These are phyloP conservation scores for Galerucella nymphaeae DNA, from an alignment of 2,888 invertebrate genomes.

Conservation along the genomic window DNA sequence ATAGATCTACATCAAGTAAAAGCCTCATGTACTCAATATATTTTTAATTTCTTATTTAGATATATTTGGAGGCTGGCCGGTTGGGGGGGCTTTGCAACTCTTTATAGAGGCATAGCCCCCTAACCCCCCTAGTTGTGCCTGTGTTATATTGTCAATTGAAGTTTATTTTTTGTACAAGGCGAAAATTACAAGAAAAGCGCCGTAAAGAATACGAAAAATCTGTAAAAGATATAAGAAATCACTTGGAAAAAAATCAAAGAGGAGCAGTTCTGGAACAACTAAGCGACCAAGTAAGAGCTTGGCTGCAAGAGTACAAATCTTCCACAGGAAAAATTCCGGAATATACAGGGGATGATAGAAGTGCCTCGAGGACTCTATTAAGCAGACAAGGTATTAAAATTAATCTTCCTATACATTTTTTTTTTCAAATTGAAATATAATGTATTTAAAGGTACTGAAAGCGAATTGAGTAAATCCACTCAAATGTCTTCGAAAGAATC, in stretches of 20 bases:
- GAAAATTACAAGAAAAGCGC: slow-evolving; percentile 75
- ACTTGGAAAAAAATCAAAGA: slow-evolving; percentile 78
- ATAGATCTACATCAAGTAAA: too few species aligned
- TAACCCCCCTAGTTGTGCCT: too few species aligned
- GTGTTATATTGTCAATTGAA: too few species aligned
- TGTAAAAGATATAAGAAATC: slow-evolving; percentile 70
- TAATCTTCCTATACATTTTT: slow-evolving; percentile 14
- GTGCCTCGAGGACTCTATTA: slow-evolving; percentile 87
- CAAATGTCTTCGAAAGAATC: slow-evolving; percentile 82
- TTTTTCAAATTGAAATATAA: background rate
- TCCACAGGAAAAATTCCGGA: slow-evolving; percentile 90
- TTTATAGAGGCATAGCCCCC: too few species aligned
- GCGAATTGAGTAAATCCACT: slow-evolving; percentile 83
- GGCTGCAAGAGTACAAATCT: slow-evolving; percentile 86
- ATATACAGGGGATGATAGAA: slow-evolving; percentile 90
- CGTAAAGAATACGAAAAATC: slow-evolving; percentile 78
- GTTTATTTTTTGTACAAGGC: slow-evolving; percentile 44
- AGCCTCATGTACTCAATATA: too few species aligned
- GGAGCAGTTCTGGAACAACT: slow-evolving; percentile 86
- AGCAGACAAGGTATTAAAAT: slow-evolving; percentile 74
- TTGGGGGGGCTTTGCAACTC: too few species aligned
- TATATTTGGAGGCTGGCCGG: too few species aligned
- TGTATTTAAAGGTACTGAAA: slow-evolving; percentile 72
- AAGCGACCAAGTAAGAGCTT: slow-evolving; percentile 85
- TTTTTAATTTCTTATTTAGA: too few species aligned